Percentiles rank a stretch among this genome's conserved stretches.
Evolutionary conservation across 2,797 vertebrate species (phyloP).

Genomic region (Vespertilio murinus): DNA sequence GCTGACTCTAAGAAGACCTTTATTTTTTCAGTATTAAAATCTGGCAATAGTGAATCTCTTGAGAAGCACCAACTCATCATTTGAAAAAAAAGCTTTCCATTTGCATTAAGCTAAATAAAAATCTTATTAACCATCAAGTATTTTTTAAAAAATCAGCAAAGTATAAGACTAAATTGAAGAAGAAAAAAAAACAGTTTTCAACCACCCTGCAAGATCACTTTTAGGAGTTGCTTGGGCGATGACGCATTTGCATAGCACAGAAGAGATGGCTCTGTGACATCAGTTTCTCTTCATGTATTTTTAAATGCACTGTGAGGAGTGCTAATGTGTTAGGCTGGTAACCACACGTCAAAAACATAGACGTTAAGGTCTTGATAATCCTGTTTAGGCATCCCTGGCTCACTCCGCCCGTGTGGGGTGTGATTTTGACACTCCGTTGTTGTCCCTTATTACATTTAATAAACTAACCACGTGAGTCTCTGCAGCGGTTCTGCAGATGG

Average conservation of each 20-base stretch:
- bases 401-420: conserved; percentile 44
- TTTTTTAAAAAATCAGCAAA: neutral
- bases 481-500: conserved; percentile 45
- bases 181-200: neutral
- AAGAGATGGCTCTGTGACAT: neutral
- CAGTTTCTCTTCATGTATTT: conserved; percentile 22
- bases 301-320: neutral
- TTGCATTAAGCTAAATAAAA: conserved; percentile 26
- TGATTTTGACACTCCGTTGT: conserved; percentile 67
- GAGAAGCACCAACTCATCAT: neutral
- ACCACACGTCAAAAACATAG: conserved; percentile 69
- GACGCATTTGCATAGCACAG: neutral
- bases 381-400: conserved; percentile 44
- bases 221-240: neutral
- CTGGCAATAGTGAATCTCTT: neutral
- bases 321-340: neutral
- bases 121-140: neutral
- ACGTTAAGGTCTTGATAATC: conserved; percentile 68
- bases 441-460: conserved; percentile 77
- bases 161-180: neutral
- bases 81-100: conserved; percentile 30
- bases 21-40: neutral
- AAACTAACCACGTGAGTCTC: conserved; percentile 65
- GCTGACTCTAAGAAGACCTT: neutral
- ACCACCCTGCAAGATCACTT: conserved; percentile 8